Conservation (phyloP, 2,888 invertebrate species). For the Rutpela maculata region DNA sequence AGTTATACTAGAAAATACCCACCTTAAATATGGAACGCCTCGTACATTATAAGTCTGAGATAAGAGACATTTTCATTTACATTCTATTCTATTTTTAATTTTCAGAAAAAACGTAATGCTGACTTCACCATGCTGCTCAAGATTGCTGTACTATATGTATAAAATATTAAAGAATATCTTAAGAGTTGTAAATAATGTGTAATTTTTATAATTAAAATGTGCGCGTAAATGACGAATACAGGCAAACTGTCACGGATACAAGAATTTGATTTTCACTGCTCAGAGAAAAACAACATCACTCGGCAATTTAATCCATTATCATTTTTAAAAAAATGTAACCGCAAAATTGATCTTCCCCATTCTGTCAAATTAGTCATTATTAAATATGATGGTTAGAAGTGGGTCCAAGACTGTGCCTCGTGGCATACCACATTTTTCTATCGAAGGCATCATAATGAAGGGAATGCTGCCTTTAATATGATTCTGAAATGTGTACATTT, state of each 20-base stretch:
- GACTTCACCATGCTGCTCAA: background rate
- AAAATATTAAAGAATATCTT: background rate
- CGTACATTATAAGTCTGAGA: background rate
- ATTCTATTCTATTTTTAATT: background rate
- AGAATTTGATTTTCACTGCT: constrained; percentile 7
- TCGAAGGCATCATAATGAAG: constrained; percentile 5
- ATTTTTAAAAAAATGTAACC: too few relatives aligned
- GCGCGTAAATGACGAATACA: background rate
- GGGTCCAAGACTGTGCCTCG: constrained; percentile 14
- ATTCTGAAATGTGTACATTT: background rate
- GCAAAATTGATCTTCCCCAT: too few relatives aligned
- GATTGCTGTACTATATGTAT: constrained; percentile 7
- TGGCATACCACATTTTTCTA: background rate
- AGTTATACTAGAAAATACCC: too few relatives aligned
- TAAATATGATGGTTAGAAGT: background rate
- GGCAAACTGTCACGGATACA: too few relatives aligned
- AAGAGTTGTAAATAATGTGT: background rate
- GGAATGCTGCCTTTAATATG: background rate
- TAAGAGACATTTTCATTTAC: background rate
- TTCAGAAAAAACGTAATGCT: constrained; percentile 7
- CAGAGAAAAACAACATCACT: background rate
- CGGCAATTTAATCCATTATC: background rate
- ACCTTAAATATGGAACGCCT: too few relatives aligned
- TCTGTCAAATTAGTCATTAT: too few relatives aligned
- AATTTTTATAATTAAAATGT: background rate